Evolutionary conservation across 2,888 invertebrate species (phyloP).

Genomic region (Melanostoma scalare): DNA sequence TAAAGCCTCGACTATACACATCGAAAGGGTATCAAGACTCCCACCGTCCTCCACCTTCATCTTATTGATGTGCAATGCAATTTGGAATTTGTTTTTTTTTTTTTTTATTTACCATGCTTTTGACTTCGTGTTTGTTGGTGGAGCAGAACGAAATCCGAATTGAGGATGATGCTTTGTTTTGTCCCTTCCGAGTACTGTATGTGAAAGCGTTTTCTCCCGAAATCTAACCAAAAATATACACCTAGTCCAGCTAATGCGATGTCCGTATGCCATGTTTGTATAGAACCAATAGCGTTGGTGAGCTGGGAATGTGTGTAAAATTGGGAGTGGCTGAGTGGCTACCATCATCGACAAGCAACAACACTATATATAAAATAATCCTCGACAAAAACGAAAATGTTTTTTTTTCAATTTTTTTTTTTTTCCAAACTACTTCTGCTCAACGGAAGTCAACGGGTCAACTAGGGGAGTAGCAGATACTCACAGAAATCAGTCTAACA

Average conservation of each 20-base stretch:
- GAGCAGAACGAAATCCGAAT: conserved; percentile 11
- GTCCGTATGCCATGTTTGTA: conserved; percentile 30
- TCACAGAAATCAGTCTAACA: conserved; percentile 33
- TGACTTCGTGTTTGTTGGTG: conserved; percentile 27
- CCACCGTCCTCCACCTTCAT: conserved; percentile 8
- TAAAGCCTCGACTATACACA: conserved; percentile 21
- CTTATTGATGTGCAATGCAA: conserved; percentile 69
- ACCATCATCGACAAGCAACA: conserved; percentile 55
- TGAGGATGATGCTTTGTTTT: conserved; percentile 66
- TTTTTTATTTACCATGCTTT: conserved; percentile 2
- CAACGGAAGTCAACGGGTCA: conserved; percentile 64
- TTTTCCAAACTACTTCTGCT: conserved; percentile 37
- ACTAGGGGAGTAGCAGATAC: conserved; percentile 5
- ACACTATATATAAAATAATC: conserved; percentile 39
- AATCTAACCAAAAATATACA: conserved; percentile 47
- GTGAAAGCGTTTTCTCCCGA: conserved; percentile 29
- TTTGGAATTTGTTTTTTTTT: conserved; percentile 40
- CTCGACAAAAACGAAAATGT: conserved; percentile 53
- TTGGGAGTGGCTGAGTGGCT: conserved; percentile 70
- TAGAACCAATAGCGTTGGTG: conserved; percentile 67
- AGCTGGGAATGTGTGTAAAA: conserved; percentile 68
- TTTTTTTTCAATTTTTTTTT: conserved; percentile 26
- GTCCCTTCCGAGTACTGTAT: conserved; percentile 48
- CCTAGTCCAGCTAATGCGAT: conserved; percentile 19
- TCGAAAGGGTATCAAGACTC: conserved; percentile 10